Percentiles rank a stretch among this genome's conserved stretches.
Conservation (phyloP, 2,113 vertebrate species). For the Grammatotria lemairii region DNA sequence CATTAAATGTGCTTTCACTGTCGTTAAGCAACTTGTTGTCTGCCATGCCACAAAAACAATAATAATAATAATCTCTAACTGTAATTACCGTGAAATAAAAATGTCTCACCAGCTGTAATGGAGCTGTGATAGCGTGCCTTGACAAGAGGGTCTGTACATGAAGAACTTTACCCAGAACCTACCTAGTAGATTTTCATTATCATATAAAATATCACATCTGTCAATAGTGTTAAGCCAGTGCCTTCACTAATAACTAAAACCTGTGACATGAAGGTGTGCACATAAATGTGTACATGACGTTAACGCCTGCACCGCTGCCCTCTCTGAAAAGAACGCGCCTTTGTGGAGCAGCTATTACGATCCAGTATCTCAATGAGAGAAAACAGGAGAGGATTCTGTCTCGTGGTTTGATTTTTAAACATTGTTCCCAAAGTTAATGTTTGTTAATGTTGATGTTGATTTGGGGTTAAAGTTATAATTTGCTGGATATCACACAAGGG, state of each 20-base stretch:
- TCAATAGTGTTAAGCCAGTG: background rate
- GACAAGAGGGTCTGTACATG: rapidly evolving
- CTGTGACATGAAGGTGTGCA: background rate
- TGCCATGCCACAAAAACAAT: background rate
- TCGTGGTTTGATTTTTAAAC: background rate
- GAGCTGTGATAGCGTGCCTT: background rate
- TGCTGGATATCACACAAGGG: background rate
- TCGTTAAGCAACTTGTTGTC: background rate
- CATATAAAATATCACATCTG: background rate
- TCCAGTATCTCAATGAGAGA: background rate
- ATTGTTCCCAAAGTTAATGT: background rate
- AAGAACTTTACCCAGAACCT: background rate
- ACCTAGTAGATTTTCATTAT: background rate
- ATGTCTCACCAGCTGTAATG: background rate
- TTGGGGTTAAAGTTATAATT: background rate
- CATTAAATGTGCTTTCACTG: background rate
- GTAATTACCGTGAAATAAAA: rapidly evolving
- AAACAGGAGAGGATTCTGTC: background rate
- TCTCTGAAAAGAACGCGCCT: background rate
- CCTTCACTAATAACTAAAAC: background rate
- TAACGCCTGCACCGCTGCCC: background rate
- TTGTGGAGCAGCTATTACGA: background rate
- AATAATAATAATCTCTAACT: background rate
- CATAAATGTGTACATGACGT: background rate
- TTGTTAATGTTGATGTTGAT: background rate